phyloP scores from a whole-genome alignment of 2,113 vertebrate genomes.

The Ctenomys sociabilis region DNA sequence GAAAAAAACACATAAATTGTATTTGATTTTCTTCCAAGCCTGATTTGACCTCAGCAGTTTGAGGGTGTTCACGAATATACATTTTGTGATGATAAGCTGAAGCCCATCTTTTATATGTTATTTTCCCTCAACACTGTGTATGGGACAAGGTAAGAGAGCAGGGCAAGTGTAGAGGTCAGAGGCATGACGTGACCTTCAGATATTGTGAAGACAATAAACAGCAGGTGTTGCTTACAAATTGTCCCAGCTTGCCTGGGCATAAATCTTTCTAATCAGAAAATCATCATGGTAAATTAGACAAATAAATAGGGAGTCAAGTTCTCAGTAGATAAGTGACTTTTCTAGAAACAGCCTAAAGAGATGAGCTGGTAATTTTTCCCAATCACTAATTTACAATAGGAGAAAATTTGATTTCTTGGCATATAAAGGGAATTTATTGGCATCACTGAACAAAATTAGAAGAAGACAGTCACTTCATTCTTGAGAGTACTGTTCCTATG shows the following conservation, averaged over 20 bases:
- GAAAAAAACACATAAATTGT: no score
- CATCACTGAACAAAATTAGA: neutral
- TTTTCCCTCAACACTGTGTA: neutral
- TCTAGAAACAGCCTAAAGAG: neutral
- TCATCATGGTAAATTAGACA: constrained; percentile 1
- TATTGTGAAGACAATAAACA: no score
- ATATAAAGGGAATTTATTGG: neutral
- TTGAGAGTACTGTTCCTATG: neutral
- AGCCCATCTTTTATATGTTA: neutral
- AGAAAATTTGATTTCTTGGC: neutral
- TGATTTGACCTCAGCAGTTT: constrained; percentile 89
- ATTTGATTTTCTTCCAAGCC: constrained; percentile 85
- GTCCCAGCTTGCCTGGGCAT: neutral
- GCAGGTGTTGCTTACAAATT: neutral
- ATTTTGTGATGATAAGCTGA: constrained; percentile 61
- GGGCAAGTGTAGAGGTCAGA: neutral
- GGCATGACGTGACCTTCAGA: neutral
- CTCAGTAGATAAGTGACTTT: constrained; percentile 56
- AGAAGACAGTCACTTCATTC: neutral
- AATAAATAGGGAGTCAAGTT: constrained; percentile 58
- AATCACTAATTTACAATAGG: neutral
- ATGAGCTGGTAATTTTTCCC: constrained; percentile 25
- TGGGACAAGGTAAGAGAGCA: neutral
- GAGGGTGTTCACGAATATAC: constrained; percentile 90
- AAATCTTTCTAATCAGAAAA: constrained; percentile 34